Percentiles rank a stretch among this genome's conserved stretches.
These are phyloP conservation scores for Corvus hawaiiensis DNA, from an alignment of 2,113 vertebrate species.

Conservation along the genomic window DNA sequence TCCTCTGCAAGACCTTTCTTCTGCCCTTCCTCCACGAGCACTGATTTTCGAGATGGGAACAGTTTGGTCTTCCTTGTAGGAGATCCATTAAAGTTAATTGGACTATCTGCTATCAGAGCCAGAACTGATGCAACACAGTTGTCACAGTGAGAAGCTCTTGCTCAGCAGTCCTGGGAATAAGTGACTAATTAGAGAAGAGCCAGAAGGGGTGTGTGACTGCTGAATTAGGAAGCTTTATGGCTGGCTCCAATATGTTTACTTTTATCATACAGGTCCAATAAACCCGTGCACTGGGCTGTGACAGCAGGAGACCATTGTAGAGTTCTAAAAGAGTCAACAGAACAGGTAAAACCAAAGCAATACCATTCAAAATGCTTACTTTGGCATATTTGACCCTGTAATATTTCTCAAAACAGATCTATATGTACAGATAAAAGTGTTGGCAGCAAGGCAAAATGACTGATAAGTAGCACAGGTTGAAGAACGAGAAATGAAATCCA, in stretches of 20 bases:
- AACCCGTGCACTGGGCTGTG: not conserved
- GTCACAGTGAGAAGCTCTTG: not conserved
- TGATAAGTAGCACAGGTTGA: not conserved
- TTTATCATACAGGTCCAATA: not conserved
- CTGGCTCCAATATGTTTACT: not conserved
- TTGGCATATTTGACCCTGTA: not conserved
- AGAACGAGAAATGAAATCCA: not conserved
- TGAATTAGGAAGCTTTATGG: not conserved
- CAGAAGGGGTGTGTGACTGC: not conserved
- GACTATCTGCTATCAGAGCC: not conserved
- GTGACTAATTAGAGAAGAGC: slow-evolving; percentile 5
- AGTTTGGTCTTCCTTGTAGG: not conserved
- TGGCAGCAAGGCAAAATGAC: not conserved
- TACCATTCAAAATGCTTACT: not conserved
- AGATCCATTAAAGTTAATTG: not conserved
- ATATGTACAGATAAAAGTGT: not conserved
- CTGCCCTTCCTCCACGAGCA: not conserved
- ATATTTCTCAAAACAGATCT: not conserved
- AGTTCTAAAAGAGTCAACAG: not conserved
- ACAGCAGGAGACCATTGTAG: not conserved
- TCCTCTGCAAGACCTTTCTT: not conserved
- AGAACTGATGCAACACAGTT: not conserved
- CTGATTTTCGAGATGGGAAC: not conserved
- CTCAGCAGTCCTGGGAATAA: slow-evolving; percentile 24
- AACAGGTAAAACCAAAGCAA: not conserved